Conservation (phyloP, 2,888 invertebrate genomes). For the Allolobophora icterica region DNA sequence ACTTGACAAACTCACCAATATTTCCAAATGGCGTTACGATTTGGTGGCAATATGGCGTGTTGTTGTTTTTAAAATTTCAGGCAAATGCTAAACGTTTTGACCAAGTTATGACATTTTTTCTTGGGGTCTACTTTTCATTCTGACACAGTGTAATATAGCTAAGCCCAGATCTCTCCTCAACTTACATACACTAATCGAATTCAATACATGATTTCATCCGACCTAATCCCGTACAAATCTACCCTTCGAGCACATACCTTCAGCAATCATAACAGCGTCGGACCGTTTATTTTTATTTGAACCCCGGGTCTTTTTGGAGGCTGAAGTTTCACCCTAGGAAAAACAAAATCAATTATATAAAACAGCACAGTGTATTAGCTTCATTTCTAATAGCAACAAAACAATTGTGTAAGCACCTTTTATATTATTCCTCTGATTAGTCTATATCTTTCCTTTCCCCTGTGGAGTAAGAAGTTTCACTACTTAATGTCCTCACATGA, state of each 20-base stretch:
- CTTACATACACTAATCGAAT: neutral
- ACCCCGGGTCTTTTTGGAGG: neutral
- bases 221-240: neutral
- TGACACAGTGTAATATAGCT: neutral
- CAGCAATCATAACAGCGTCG: constrained; percentile 21
- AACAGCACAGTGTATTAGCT: neutral
- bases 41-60: no score
- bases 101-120: no score
- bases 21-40: no score
- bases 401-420: neutral
- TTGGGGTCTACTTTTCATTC: no score
- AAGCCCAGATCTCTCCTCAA: neutral
- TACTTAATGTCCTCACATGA: no score
- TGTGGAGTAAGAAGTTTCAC: no score
- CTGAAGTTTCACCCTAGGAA: neutral
- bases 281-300: constrained; percentile 19
- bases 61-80: no score
- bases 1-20: no score
- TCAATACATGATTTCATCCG: neutral
- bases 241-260: neutral
- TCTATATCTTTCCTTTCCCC: no score
- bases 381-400: neutral
- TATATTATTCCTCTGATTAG: neutral
- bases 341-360: neutral
- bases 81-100: no score